Conservation (phyloP, 2,888 invertebrate genomes). For the Cataglyphis cursor region DNA sequence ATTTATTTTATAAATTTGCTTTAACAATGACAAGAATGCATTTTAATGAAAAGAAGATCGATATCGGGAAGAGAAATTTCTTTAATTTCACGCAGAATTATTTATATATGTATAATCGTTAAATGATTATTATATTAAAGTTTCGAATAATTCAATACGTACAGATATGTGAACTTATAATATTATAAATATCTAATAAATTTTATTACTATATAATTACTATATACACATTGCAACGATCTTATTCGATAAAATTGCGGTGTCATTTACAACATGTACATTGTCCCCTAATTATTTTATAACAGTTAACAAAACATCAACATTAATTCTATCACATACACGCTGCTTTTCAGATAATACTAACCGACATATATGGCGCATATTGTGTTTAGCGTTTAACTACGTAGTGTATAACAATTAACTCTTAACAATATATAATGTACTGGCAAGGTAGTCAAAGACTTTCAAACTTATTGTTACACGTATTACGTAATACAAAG, state of each 20-base stretch:
- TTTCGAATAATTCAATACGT: not conserved
- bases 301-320: constrained; percentile 42
- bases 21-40: not conserved
- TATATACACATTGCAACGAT: constrained; percentile 1
- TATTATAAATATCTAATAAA: constrained; percentile 18
- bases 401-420: constrained; percentile 1
- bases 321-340: constrained; percentile 26
- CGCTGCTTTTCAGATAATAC: not conserved
- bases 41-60: not conserved
- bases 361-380: constrained; percentile 29
- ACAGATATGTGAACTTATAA: not conserved
- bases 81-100: constrained; percentile 10
- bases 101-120: not conserved
- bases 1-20: not conserved
- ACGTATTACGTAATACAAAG: constrained; percentile 22
- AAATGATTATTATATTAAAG: not conserved
- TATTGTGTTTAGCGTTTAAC: constrained; percentile 19
- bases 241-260: constrained; percentile 16
- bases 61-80: not conserved
- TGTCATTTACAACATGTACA: not conserved
- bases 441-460: constrained; percentile 16
- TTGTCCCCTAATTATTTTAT: constrained; percentile 19
- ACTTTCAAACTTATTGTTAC: constrained; percentile 3
- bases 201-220: not conserved
- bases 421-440: constrained; percentile 12